Evolutionary conservation across 2,888 invertebrate genomes (phyloP), one percentile per base, ranked within the genome.

Genomic region (Agrypnus murinus): DNA sequence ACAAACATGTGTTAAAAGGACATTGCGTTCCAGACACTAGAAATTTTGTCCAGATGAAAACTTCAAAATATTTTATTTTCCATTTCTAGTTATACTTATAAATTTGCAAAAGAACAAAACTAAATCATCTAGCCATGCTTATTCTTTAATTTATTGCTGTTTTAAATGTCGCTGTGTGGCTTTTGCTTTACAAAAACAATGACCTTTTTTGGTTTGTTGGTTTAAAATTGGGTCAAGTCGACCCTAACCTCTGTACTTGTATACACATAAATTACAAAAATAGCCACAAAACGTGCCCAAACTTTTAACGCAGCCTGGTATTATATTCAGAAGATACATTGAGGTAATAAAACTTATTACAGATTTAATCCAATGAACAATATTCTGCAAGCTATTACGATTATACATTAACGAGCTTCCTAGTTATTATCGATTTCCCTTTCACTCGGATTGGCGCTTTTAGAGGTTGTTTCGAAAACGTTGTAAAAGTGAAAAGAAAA

Each of bases 181-280:
- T 43, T 14, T 15, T 7, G 5, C 14, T 43, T 5, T 43, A 43
- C 15, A 15, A 43, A 43, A 43, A 12, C 31, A 50, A 50, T 50
- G 50, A 31, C 50, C 31, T 50, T 50, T 50, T 50, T 43, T 50
- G 50, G 50, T 32, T 50, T 50, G 31, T n/a, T 14, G 50, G 50
- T 50, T 50, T 12, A 10, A 31, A 50, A 50, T 50, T 31, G 32
- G 50, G 50, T 50, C 25, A 50, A 50, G 50, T 46, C 46, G 19
- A 46, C 19, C 50, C 32, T 31, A 31, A 31, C 32, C 50, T 25
- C 32, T 50, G 50, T 32, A 31, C 50, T 50, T 25, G 34, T 55
- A 55, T 55, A 55, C 36, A 55, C 34, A 36, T 55, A 55, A 36
- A 55, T 55, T 36, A 55, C 36, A 55, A 55, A 53, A 36, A 55